These are phyloP conservation scores for Bombylius major DNA, from an alignment of 2,888 invertebrate genomes.

Conservation along the genomic window DNA sequence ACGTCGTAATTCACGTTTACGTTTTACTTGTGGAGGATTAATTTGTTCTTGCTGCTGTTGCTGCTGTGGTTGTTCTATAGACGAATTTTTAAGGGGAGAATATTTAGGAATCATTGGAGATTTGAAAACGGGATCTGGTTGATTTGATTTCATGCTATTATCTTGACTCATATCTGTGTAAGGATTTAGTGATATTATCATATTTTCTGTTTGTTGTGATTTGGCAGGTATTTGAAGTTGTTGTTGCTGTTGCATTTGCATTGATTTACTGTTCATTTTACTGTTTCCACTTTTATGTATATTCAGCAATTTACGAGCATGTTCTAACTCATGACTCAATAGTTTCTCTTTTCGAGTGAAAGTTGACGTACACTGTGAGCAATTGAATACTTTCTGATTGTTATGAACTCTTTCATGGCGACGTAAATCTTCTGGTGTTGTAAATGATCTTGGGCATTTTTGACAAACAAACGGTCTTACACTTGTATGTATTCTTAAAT, in stretches of 20 bases:
- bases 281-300: constrained; percentile 11
- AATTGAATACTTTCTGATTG: constrained; percentile 51
- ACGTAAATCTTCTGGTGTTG: constrained; percentile 52
- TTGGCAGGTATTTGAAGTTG: neutral
- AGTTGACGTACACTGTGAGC: constrained; percentile 50
- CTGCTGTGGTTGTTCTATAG: neutral
- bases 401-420: constrained; percentile 55
- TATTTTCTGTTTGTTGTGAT: constrained; percentile 13
- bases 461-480: constrained; percentile 60
- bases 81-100: neutral
- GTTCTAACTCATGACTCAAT: constrained; percentile 50
- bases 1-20: neutral
- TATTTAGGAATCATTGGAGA: neutral
- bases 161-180: constrained; percentile 15
- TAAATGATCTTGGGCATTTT: constrained; percentile 59
- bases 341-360: constrained; percentile 59
- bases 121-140: neutral
- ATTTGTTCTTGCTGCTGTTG: neutral
- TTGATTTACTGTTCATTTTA: neutral
- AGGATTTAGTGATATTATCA: constrained; percentile 22
- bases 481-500: constrained; percentile 57
- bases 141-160: neutral
- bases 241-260: neutral
- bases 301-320: constrained; percentile 28
- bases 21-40: neutral